These are phyloP conservation scores for Varanus komodoensis DNA, from an alignment of 2,113 vertebrate genomes.

Conservation along the genomic window DNA sequence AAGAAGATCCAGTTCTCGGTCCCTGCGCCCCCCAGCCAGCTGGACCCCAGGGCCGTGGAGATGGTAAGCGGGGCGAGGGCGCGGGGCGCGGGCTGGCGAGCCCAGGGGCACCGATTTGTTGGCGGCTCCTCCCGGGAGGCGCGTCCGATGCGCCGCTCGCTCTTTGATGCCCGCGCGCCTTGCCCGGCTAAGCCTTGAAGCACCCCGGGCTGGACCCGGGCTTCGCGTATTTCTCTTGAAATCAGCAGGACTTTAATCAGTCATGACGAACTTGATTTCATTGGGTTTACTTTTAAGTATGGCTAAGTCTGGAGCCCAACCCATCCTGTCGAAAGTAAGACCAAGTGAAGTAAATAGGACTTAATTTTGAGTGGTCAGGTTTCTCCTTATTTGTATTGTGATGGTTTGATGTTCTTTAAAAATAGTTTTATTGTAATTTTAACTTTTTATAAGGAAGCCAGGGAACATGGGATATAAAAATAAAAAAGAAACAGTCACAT, in stretches of 20 bases:
- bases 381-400: neutral
- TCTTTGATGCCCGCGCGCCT: neutral
- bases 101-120: neutral
- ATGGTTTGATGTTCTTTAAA: neutral
- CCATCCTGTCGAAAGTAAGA: neutral
- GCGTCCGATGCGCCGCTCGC: neutral
- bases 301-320: no score
- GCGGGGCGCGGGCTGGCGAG: no score
- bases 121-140: neutral
- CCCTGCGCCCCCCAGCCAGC: slow-evolving; percentile 86
- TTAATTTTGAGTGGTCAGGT: neutral
- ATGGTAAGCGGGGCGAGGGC: slow-evolving; percentile 82
- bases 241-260: no score
- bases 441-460: neutral
- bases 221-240: no score
- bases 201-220: no score
- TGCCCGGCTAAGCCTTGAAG: no score
- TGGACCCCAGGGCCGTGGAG: slow-evolving; percentile 95
- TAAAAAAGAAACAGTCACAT: neutral
- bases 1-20: slow-evolving; percentile 96
- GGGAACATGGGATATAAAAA: neutral
- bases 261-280: no score
- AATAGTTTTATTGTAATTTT: neutral
- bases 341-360: neutral
- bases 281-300: no score